Base-by-base conservation (phyloP, 2,888 invertebrate species). In the Lasioglossum marginatum region DNA sequence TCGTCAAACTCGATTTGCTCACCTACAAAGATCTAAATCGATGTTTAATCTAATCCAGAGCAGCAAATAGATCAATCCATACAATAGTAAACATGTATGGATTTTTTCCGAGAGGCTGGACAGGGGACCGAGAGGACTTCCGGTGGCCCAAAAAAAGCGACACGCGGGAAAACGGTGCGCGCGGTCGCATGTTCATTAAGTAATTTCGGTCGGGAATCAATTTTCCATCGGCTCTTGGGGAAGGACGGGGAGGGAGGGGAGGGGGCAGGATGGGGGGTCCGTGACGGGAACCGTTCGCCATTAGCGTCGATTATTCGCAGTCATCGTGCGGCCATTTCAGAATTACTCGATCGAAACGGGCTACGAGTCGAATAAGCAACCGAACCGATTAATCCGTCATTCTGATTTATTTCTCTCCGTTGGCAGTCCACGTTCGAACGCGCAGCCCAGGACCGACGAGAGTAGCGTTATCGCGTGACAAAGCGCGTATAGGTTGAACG, bases 401-500 rank as follows among this genome's bases (percentile, higher is more conserved):
- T 83, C 81, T 86, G 83, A 86, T 86, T 87, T 87, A 83, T 79
- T 79, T 77, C 82, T 77, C 82, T 81, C 72, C 85, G 78, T 72
- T 81, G 73, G 81, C 72, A 57, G 75, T 70, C 83, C 71, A 70
- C 70, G 73, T 63, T 66, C 78, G 82, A 45, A 57, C 45, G 73
- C 66, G 43, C 48, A 40, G 77, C 74, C 52, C 70, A 34, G 70
- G 77, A 71, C 77, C 63, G 81, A 79, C 76, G 84, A 76, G 84
- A 76, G 80, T 78, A 86, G 91, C 88, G 88, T 88, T 85, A 89
- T 91, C 90, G 93, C 92, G 92, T 92, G 92, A 93, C 91, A 90
- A 91, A 89, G 88, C 91, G 90, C 83, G 86, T 89, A 91, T 92
- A 90, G 90, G 85, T 68, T 88, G 90, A 87, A 85, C 90, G 91